These are phyloP conservation scores for Mionectes olivaceus DNA, from an alignment of 2,797 vertebrate genomes.

Conservation along the genomic window DNA sequence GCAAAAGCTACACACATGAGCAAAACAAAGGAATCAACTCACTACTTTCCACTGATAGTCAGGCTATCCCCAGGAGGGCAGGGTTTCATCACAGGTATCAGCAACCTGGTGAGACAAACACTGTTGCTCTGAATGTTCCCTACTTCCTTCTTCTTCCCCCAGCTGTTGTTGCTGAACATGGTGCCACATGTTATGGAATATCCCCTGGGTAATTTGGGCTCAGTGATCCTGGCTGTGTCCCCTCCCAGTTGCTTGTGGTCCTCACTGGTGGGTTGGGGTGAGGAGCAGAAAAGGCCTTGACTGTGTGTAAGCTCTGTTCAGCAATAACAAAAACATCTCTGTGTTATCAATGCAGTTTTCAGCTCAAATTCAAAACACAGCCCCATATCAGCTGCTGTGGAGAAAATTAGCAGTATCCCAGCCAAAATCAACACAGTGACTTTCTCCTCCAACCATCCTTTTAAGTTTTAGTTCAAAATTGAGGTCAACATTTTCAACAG, in stretches of 20 bases:
- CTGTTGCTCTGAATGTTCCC: background rate
- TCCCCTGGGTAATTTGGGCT: background rate
- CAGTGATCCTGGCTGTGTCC: background rate
- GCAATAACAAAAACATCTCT: rapidly evolving
- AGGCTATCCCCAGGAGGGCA: background rate
- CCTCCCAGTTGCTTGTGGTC: background rate
- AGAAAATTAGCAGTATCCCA: background rate
- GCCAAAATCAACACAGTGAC: background rate
- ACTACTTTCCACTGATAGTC: rapidly evolving
- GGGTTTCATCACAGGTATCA: rapidly evolving
- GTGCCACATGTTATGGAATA: background rate
- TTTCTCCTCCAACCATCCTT: background rate
- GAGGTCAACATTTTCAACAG: background rate
- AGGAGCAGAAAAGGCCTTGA: background rate
- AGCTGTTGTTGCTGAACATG: background rate
- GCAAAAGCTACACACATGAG: background rate
- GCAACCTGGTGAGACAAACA: background rate
- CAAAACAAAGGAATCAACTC: background rate
- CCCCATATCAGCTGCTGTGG: background rate
- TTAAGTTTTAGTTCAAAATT: background rate
- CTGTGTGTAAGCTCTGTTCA: background rate
- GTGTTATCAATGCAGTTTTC: background rate
- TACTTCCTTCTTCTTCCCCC: background rate
- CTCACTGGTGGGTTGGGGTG: rapidly evolving
- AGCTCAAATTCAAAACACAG: background rate